Conservation (phyloP, 2,888 invertebrate species). For the Acleris holmiana region DNA sequence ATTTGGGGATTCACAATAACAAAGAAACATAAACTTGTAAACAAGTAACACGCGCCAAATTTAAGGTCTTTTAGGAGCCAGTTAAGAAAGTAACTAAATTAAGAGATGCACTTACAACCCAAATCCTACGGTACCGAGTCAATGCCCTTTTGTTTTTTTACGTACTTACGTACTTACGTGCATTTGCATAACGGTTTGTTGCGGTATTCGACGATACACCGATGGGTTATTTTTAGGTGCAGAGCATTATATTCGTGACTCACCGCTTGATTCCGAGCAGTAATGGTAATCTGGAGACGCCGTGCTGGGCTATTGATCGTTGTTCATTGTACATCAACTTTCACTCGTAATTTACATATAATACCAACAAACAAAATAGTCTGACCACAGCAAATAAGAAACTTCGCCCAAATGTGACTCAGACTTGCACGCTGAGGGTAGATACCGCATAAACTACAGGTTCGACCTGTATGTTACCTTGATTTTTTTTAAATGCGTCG, state of each 20-base stretch:
- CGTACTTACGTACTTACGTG: slow-evolving; percentile 15
- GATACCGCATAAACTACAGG: no score
- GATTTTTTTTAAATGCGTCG: no score
- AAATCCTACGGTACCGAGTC: slow-evolving; percentile 4
- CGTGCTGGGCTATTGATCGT: slow-evolving; percentile 27
- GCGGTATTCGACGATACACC: slow-evolving; percentile 14
- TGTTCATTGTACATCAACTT: slow-evolving; percentile 21
- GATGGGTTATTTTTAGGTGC: slow-evolving; percentile 21
- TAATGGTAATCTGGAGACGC: slow-evolving; percentile 23
- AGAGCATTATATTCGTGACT: slow-evolving; percentile 16
- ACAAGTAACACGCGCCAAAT: no score
- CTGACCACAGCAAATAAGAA: slow-evolving; percentile 1
- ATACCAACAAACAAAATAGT: slow-evolving; percentile 6
- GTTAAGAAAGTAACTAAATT: slow-evolving; percentile 4
- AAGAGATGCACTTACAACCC: slow-evolving; percentile 6
- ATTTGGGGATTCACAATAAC: no score
- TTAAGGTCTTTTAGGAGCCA: no score
- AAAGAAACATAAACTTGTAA: no score
- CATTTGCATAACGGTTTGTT: slow-evolving; percentile 27
- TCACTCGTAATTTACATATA: slow-evolving; percentile 19
- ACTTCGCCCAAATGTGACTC: slow-evolving; percentile 10
- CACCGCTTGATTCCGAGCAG: slow-evolving; percentile 13
- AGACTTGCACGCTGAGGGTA: no score
- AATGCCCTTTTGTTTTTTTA: slow-evolving; percentile 29
- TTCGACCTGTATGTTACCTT: no score